Evolutionary conservation across 2,113 vertebrate genomes (phyloP), one percentile per base, ranked within the genome.

Genomic region (Rhabdomys dilectus): DNA sequence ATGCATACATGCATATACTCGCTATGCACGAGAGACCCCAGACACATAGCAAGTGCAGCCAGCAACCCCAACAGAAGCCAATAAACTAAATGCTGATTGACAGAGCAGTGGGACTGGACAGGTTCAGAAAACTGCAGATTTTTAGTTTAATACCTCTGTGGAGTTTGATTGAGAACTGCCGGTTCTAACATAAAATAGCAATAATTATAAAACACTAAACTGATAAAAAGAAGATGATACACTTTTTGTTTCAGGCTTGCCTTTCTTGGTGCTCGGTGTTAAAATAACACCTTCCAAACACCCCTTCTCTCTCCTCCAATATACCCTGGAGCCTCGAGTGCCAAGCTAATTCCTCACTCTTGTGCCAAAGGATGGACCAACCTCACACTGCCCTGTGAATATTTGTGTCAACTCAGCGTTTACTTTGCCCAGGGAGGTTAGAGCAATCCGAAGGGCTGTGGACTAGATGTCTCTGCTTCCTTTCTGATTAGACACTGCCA

Each of bases 211-310:
- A 86, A 45, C 3, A 77, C 48, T 91, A 68, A 22, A 29, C 51
- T 62, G 24, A 42, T 26, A 24, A 13, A 48, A 17, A 24, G 29
- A 62, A 73, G 39, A 7, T 26, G 45, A 53, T 1, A 36, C 1
- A 34, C 31, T 68, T 85, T 95, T 96, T 91, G 45, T 36, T 96
- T 78, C 56, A 87, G 53, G 62, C 13, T 91, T n/a, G 78, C 62
- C 72, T 88, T 97, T 82, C 68, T 91, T 56, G 58, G 81, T 86
- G 22, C 34, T 77, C 12, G 0, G 39, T 92, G 26, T 96, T 85
- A 94, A 77, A 51, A 88, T 5, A 1, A 3, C 48, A 42, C 81
- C 70, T 68, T 39, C 15, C 58, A 77, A 58, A 88, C 21, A 88
- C 4, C 12, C 5, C 5, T 78, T 39, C 39, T 31, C 80, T 76